phyloP scores from a whole-genome alignment of 2,888 invertebrate genomes.

The Apodemia duryi region DNA sequence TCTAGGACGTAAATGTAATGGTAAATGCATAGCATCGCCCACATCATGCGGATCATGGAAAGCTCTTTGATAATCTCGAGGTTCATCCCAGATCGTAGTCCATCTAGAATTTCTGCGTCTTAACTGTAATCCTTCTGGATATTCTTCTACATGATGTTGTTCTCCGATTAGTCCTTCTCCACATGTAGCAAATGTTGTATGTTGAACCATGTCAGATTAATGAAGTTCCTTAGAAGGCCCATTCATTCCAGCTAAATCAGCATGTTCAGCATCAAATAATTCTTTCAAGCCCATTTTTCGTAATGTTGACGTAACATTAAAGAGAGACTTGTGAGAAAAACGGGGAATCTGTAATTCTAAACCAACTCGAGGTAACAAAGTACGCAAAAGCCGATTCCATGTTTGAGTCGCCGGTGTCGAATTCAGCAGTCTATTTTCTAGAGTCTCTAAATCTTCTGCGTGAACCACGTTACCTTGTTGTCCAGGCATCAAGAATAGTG shows the following conservation, averaged over 20 bases:
- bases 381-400: slow-evolving; percentile 86
- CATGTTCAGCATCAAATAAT: slow-evolving; percentile 85
- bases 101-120: slow-evolving; percentile 68
- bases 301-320: slow-evolving; percentile 88
- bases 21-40: slow-evolving; percentile 77
- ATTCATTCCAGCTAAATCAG: slow-evolving; percentile 90
- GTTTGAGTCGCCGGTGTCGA: slow-evolving; percentile 83
- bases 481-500: slow-evolving; percentile 90
- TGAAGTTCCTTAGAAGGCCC: slow-evolving; percentile 88
- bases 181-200: slow-evolving; percentile 91
- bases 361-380: slow-evolving; percentile 86
- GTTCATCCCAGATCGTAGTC: slow-evolving; percentile 72
- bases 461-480: slow-evolving; percentile 90
- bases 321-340: slow-evolving; percentile 89
- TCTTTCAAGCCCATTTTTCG: slow-evolving; percentile 90
- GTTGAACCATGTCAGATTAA: slow-evolving; percentile 90
- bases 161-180: slow-evolving; percentile 86
- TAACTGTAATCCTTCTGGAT: slow-evolving; percentile 83
- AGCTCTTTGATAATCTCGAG: slow-evolving; percentile 83
- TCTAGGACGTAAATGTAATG: slow-evolving; percentile 83
- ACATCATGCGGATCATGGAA: slow-evolving; percentile 83
- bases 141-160: slow-evolving; percentile 89
- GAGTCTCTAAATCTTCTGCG: slow-evolving; percentile 86
- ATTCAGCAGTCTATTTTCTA: slow-evolving; percentile 85
- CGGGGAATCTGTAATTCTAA: slow-evolving; percentile 91